phyloP scores from a whole-genome alignment of 2,888 invertebrate species.

The Drosophila hawaiiensis region DNA sequence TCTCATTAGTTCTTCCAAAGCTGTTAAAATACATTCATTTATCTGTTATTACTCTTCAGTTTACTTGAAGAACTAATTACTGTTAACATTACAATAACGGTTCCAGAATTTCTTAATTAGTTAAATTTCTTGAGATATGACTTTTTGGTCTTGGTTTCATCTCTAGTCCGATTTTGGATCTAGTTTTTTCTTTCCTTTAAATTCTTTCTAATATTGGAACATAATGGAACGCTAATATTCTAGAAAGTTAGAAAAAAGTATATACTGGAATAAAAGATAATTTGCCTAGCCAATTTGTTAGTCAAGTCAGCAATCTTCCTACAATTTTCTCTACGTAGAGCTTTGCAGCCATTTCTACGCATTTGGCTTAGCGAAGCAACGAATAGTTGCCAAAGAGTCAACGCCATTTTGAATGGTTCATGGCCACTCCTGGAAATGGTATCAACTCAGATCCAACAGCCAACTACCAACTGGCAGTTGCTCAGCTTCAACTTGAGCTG shows the following conservation, averaged over 20 bases:
- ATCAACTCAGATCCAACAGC: conserved; percentile 33
- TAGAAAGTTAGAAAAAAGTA: background rate
- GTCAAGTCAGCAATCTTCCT: background rate
- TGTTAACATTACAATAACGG: background rate
- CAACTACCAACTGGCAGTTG: conserved; percentile 27
- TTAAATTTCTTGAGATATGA: background rate
- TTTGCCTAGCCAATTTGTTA: background rate
- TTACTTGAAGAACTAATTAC: background rate
- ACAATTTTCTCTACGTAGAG: background rate
- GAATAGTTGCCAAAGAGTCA: conserved; percentile 27
- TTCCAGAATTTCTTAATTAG: background rate
- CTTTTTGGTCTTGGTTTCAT: background rate
- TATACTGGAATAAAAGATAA: background rate
- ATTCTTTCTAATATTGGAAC: too few relatives aligned
- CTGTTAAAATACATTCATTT: background rate
- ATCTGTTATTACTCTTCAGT: background rate
- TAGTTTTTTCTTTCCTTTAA: background rate
- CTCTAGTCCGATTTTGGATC: background rate
- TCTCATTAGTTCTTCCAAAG: background rate
- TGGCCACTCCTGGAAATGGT: conserved; percentile 48
- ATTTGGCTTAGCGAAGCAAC: conserved; percentile 23
- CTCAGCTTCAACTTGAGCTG: conserved; percentile 15
- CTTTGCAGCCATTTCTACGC: conserved; percentile 5
- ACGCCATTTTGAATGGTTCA: conserved; percentile 67
- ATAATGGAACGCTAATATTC: background rate